Base-by-base conservation (phyloP, 1,140 invertebrate genomes). In the Antheraea mylitta region DNA sequence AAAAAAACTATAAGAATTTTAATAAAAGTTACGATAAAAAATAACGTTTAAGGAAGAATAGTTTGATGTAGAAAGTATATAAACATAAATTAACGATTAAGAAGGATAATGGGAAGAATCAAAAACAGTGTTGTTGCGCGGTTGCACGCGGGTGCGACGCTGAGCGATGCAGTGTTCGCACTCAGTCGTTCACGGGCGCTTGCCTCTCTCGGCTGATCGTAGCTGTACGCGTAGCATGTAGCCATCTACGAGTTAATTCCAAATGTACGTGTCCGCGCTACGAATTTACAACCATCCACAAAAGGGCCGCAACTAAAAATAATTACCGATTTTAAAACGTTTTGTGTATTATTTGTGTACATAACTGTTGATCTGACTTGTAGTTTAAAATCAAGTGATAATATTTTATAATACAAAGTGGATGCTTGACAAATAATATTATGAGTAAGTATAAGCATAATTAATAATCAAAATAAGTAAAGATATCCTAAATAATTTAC, bases 121-220 rank as follows among this genome's bases (percentile, higher is more conserved):
- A 53, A 53, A 53, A 53, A 42, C 22, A 10, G 58, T 38, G 11
- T 45, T 16, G 66, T 22, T 48, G 64, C 64, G 45, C 18, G 13
- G 45, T 65, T 65, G 64, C 64, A 65, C 18, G n/a, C 38, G 42
- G 37, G 38, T 18, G 18, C 16, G 37, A 18, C 19, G 38, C 6
- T 38, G n/a, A 45, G 37, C 64, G 38, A 45, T 65, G 64, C 64
- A 65, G 64, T 16, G n/a, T 18, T 19, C 38, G 64, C 64, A 48
- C 38, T 65, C 64, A 65, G 64, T 65, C 37, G 37, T 38, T 53
- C 30, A 19, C 42, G 64, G 64, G 64, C 18, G 38, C 45, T 65
- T 38, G 38, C 11, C 37, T 45, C 64, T 38, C 6, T 48, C 37
- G 45, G 64, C 45, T 53, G 45, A 53, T 19, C 19, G 64, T 45